A percentile compares a stretch with the other conserved stretches of the same genome.
These are phyloP conservation scores for Melierax canorus DNA, from an alignment of 2,113 vertebrate genomes.

Conservation along the genomic window DNA sequence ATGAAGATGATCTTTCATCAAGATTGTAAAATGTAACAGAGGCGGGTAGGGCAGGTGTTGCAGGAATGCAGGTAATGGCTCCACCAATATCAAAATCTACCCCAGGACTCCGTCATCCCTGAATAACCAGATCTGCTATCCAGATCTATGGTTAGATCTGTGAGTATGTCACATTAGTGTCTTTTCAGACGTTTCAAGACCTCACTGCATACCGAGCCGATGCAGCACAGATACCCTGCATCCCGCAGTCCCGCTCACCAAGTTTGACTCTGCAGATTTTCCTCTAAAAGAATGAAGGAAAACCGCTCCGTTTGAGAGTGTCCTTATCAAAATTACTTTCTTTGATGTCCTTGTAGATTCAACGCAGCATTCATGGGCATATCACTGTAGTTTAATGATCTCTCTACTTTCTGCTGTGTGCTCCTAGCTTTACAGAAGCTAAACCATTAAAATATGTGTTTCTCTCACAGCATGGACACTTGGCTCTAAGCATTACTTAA, in stretches of 20 bases:
- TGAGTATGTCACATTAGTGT: background rate
- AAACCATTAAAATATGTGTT: constrained; percentile 31
- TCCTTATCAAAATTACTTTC: background rate
- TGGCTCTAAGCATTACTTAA: constrained; percentile 24
- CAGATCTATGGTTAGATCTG: background rate
- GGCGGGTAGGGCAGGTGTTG: background rate
- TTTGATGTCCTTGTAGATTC: background rate
- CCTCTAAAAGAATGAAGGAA: background rate
- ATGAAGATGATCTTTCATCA: fast-evolving
- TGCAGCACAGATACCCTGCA: background rate
- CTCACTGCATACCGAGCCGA: fast-evolving
- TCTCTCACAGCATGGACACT: constrained; percentile 31
- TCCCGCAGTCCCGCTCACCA: fast-evolving
- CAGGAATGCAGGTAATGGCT: background rate
- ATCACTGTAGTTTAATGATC: background rate
- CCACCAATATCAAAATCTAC: background rate
- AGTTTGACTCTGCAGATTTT: background rate
- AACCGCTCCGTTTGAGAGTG: background rate
- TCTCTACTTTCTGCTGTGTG: background rate
- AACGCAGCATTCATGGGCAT: background rate
- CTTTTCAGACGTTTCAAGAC: background rate
- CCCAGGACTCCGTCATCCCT: background rate
- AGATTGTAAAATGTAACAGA: background rate
- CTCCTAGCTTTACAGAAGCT: background rate
- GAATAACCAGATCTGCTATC: background rate